These are phyloP conservation scores for Hafferia zeledoni DNA, from an alignment of 2,797 vertebrate species.

Conservation along the genomic window DNA sequence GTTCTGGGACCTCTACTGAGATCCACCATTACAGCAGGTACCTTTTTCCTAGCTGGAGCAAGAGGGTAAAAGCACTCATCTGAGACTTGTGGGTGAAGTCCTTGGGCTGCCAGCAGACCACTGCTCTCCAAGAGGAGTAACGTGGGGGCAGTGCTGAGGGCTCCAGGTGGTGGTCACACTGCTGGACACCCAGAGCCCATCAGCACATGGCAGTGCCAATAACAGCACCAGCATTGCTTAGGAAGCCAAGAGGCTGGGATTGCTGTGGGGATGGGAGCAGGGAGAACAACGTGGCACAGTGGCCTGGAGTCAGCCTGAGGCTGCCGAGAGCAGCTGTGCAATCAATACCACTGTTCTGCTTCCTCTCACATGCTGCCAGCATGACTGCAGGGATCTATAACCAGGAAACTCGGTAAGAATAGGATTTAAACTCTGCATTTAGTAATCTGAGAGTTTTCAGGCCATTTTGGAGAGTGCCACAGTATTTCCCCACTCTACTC, in stretches of 20 bases:
- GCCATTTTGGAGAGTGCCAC: not conserved
- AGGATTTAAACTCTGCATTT: not conserved
- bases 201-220: not conserved
- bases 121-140: not conserved
- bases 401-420: not conserved
- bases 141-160: not conserved
- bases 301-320: rapidly evolving
- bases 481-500: not conserved
- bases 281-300: rapidly evolving
- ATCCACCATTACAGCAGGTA: not conserved
- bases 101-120: not conserved
- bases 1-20: not conserved
- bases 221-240: not conserved
- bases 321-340: not conserved
- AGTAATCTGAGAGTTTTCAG: not conserved
- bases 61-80: not conserved
- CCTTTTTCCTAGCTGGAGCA: not conserved
- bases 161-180: not conserved
- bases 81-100: not conserved
- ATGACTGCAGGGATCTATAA: not conserved
- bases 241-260: not conserved
- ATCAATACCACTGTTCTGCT: not conserved
- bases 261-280: not conserved
- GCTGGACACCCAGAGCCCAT: not conserved
- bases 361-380: not conserved